phyloP scores from a whole-genome alignment of 2,797 vertebrate genomes.

The Zonotrichia albicollis region DNA sequence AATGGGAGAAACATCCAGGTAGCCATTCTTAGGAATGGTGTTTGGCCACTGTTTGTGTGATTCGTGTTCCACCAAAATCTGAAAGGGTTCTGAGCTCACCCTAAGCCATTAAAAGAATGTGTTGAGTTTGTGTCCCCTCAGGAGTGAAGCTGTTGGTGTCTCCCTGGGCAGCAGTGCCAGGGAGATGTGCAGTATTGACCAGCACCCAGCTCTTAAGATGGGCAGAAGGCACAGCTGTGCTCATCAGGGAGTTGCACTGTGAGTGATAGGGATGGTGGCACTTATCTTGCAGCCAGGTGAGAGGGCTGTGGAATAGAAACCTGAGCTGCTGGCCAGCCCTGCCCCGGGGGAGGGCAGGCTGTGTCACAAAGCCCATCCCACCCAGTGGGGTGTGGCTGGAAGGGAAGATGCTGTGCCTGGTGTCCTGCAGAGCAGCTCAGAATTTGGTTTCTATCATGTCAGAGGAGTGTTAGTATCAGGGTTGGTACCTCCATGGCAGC shows the following conservation, averaged over 20 bases:
- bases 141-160: not conserved
- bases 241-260: not conserved
- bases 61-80: rapidly evolving
- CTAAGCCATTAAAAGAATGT: not conserved
- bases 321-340: not conserved
- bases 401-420: not conserved
- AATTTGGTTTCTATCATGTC: not conserved
- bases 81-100: not conserved
- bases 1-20: not conserved
- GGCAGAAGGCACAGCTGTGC: not conserved
- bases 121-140: not conserved
- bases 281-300: not conserved
- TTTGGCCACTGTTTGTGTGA: not conserved
- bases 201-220: not conserved
- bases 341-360: not conserved
- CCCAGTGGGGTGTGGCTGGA: not conserved
- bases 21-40: not conserved
- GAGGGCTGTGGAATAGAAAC: not conserved
- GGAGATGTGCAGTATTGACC: not conserved
- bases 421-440: not conserved
- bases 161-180: not conserved
- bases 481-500: not conserved
- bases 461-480: rapidly evolving
- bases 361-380: not conserved
- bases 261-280: not conserved